Conservation (phyloP, 2,113 vertebrate genomes). For the Sebastes fasciatus region DNA sequence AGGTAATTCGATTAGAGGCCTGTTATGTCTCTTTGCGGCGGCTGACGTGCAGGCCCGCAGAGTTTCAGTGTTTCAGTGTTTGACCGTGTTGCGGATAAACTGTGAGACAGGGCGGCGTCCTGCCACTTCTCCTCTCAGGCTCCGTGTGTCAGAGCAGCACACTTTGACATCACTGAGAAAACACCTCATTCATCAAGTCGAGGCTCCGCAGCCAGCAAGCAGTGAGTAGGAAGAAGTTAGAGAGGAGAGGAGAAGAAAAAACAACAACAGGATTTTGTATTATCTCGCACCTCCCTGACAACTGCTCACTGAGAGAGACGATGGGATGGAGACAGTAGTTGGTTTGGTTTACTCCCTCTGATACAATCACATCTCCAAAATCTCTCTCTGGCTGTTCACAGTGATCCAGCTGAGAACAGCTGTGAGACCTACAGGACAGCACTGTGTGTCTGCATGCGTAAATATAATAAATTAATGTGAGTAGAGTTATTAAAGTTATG, state of each 20-base stretch:
- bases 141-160: conserved; percentile 77
- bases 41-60: conserved; percentile 29
- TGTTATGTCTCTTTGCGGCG: conserved; percentile 16
- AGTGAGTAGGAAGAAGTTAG: conserved; percentile 6
- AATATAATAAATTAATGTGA: not conserved
- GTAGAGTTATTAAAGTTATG: not conserved
- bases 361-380: conserved; percentile 40
- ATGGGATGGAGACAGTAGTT: conserved; percentile 62
- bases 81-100: conserved; percentile 64
- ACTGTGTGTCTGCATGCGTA: not conserved
- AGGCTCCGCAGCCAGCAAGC: conserved; percentile 57
- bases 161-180: conserved; percentile 75
- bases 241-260: not conserved
- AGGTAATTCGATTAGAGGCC: conserved; percentile 46
- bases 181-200: conserved; percentile 84
- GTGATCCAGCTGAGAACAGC: not conserved
- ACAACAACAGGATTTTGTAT: conserved; percentile 64
- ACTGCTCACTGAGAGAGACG: conserved; percentile 36
- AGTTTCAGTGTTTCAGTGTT: not conserved
- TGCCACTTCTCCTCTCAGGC: conserved; percentile 75
- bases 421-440: not conserved
- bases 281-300: conserved; percentile 68
- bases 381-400: not conserved
- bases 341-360: conserved; percentile 55
- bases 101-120: conserved; percentile 82